Conservation (phyloP, 2,888 invertebrate species). For the Byasa hedistus region DNA sequence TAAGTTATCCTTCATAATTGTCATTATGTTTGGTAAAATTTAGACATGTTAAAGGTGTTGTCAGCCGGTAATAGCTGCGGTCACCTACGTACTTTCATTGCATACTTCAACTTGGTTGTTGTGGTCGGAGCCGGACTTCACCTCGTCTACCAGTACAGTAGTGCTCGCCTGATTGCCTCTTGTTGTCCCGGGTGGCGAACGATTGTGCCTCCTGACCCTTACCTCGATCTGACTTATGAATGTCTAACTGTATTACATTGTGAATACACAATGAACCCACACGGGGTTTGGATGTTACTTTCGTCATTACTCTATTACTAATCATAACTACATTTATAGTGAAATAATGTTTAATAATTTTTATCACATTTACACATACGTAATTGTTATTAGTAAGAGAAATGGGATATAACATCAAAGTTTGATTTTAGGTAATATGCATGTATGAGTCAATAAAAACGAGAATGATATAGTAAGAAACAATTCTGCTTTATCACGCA, state of each 20-base stretch:
- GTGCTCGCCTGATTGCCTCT: constrained; percentile 37
- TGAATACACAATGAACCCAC: neutral
- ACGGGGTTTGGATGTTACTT: neutral
- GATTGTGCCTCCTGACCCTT: constrained; percentile 31
- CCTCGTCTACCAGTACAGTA: constrained; percentile 26
- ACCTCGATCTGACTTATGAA: constrained; percentile 14
- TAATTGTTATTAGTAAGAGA: too few relatives aligned
- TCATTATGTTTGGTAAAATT: neutral
- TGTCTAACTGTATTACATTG: constrained; percentile 7
- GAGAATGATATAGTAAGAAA: constrained; percentile 4
- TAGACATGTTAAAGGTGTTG: constrained; percentile 3
- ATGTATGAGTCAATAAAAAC: neutral
- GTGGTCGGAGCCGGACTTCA: constrained; percentile 32
- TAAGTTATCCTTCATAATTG: neutral
- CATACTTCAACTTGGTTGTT: constrained; percentile 26
- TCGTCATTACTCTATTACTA: neutral
- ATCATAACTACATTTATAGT: neutral
- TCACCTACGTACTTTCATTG: constrained; percentile 30
- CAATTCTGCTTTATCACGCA: constrained; percentile 26
- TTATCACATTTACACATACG: too few relatives aligned
- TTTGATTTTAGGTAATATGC: neutral
- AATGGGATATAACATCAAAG: too few relatives aligned
- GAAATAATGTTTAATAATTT: neutral
- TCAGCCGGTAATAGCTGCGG: neutral
- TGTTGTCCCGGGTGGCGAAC: constrained; percentile 39